Base-by-base conservation (phyloP, 2,113 vertebrate genomes). In the Ceratotherium simum region DNA sequence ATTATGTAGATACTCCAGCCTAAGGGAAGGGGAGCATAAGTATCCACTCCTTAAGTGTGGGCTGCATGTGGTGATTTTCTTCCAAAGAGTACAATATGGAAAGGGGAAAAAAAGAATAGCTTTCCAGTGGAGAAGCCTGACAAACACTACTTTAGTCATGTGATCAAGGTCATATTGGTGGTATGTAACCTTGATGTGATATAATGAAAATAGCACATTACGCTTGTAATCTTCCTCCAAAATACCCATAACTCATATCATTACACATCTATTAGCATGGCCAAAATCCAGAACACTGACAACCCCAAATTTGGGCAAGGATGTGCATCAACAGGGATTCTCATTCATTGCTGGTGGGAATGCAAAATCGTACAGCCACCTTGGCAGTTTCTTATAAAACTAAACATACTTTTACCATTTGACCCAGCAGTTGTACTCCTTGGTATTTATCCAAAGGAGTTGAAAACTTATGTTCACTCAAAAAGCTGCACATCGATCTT, bases 401-500 rank as follows among this genome's bases (percentile, higher is more conserved):
- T 67, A 65, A 90, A 79, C n/a, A 90, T 79, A 21, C 48, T 91
- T 11, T 79, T 91, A 54, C 20, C 51, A 51, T 91, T 91, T 91
- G 62, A 56, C 67, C 48, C 27, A 91, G 29, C 29, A 69, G 12
- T 31, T 69, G 20, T 31, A 17, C 58, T 39, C n/a, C 76, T 91
- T 80, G 46, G 62, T 39, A 39, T 56, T 31, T 87, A 72, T 33
- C 48, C 84, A 70, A 42, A 87, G 25, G 29, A 72, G n/a, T 0
- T 87, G n/a, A 58, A 56, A 87, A 58, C 7, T 62, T 42, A 56
- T 29, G 4, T 72, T 58, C n/a, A 72, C n/a, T 12, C 51, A 58
- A 87, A 64, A 54, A 72, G 16, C 84, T 72, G n/a, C 23, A 31
- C 33, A 39, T 16, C 17, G 25, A 87, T 39, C n/a, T 56, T 86